phyloP scores from a whole-genome alignment of 2,888 invertebrate species.

The Sericinus montela region DNA sequence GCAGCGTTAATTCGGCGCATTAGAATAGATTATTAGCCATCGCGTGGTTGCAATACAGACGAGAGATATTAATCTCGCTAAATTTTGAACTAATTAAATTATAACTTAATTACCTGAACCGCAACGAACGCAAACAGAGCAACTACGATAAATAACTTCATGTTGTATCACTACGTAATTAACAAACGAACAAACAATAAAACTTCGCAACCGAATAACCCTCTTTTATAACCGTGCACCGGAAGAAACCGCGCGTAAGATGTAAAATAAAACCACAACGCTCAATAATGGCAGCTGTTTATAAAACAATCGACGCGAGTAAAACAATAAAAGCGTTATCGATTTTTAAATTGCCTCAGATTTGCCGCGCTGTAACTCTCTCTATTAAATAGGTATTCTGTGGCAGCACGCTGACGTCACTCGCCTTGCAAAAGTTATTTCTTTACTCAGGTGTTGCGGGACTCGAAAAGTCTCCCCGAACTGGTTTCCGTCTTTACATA shows the following conservation, averaged over 20 bases:
- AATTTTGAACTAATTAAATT: no score
- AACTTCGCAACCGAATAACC: conserved; percentile 13
- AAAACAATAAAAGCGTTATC: conserved; percentile 56
- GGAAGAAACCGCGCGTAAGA: conserved; percentile 23
- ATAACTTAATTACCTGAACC: conserved; percentile 45
- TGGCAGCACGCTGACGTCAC: no score
- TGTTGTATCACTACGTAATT: conserved; percentile 29
- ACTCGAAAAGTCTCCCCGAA: no score
- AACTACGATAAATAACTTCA: conserved; percentile 51
- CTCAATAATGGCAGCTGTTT: conserved; percentile 46
- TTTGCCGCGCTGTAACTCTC: conserved; percentile 28
- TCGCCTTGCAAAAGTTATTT: no score
- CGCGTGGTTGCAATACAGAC: no score
- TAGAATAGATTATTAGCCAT: no score
- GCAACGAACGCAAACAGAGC: conserved; percentile 57
- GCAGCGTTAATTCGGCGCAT: no score
- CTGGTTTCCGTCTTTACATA: no score
- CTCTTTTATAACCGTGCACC: conserved; percentile 48
- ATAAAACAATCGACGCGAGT: conserved; percentile 42
- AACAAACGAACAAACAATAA: conserved; percentile 33
- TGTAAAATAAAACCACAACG: conserved; percentile 44
- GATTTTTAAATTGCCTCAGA: conserved; percentile 37
- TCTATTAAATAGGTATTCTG: no score
- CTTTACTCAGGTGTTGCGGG: no score
- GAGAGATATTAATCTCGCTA: no score